phyloP scores from a whole-genome alignment of 1,140 invertebrate genomes.

The Macrobrachium nipponense region DNA sequence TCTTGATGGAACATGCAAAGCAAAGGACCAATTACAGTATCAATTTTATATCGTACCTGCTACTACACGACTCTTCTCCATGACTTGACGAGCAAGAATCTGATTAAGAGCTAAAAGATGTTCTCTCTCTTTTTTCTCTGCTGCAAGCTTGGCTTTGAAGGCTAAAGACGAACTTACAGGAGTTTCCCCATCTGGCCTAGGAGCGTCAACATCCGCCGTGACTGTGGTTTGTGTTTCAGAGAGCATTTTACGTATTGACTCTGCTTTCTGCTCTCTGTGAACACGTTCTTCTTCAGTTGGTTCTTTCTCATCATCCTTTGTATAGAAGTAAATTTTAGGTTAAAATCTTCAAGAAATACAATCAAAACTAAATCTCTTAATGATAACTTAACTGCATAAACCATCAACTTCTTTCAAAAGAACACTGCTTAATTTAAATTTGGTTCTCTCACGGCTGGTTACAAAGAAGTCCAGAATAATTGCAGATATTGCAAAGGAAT shows the following conservation, averaged over 20 bases:
- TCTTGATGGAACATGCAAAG: not conserved
- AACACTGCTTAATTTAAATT: too few species aligned
- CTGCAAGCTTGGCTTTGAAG: slow-evolving; percentile 73
- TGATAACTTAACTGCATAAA: too few species aligned
- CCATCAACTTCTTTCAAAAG: too few species aligned
- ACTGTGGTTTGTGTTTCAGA: slow-evolving; percentile 73
- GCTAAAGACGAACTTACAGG: slow-evolving; percentile 57
- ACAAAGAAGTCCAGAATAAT: too few species aligned
- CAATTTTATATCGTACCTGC: slow-evolving; percentile 75
- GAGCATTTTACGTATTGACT: slow-evolving; percentile 91
- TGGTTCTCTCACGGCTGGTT: too few species aligned
- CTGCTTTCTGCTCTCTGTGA: slow-evolving; percentile 85
- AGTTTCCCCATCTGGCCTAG: slow-evolving; percentile 1
- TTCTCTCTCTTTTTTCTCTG: slow-evolving; percentile 87
- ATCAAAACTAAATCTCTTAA: too few species aligned
- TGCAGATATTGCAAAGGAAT: too few species aligned
- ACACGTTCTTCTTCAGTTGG: slow-evolving; percentile 84
- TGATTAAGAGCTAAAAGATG: slow-evolving; percentile 90
- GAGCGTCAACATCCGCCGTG: slow-evolving; percentile 44
- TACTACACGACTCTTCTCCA: slow-evolving; percentile 92
- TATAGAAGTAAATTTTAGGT: not conserved
- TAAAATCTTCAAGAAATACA: too few species aligned
- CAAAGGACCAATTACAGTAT: too few species aligned
- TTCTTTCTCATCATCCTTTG: slow-evolving; percentile 70
- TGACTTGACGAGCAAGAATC: slow-evolving; percentile 92